phyloP scores from a whole-genome alignment of 1,140 invertebrate genomes.

The Bilobella aurantiaca region DNA sequence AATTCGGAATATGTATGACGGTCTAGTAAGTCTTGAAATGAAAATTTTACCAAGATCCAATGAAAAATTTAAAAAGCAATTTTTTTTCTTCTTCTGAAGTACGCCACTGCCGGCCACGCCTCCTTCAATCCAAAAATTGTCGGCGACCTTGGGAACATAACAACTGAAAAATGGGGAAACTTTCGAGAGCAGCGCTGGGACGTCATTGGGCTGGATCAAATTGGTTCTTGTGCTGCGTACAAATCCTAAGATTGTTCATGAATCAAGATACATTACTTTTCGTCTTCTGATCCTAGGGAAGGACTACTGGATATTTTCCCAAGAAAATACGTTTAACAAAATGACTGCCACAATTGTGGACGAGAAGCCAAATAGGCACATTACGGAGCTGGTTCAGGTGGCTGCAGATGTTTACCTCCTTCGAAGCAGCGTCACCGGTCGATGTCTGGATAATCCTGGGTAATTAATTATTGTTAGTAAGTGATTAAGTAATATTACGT shows the following conservation, averaged over 20 bases:
- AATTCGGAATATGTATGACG: not conserved
- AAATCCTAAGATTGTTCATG: not conserved
- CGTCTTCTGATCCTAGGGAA: not conserved
- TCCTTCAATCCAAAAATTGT: not conserved
- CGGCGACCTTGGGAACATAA: not conserved
- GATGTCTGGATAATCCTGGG: not conserved
- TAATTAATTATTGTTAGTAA: not conserved
- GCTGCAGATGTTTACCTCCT: not conserved
- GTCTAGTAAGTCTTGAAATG: not conserved
- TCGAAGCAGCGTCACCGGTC: not conserved
- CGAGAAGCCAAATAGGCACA: not conserved
- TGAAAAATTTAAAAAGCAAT: too few relatives aligned
- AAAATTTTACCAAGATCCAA: too few relatives aligned
- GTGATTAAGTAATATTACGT: too few relatives aligned
- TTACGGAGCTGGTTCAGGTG: not conserved
- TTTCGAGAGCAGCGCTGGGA: constrained; percentile 4
- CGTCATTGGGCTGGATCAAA: not conserved
- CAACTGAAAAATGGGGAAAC: not conserved
- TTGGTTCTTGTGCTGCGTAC: not conserved
- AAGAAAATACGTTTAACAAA: not conserved
- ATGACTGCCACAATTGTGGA: not conserved
- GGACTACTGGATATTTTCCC: constrained; percentile 1
- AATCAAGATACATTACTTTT: not conserved
- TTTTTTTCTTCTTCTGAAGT: not conserved
- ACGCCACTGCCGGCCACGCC: not conserved